phyloP scores from a whole-genome alignment of 2,888 invertebrate genomes.

The Dryococelus australis region DNA sequence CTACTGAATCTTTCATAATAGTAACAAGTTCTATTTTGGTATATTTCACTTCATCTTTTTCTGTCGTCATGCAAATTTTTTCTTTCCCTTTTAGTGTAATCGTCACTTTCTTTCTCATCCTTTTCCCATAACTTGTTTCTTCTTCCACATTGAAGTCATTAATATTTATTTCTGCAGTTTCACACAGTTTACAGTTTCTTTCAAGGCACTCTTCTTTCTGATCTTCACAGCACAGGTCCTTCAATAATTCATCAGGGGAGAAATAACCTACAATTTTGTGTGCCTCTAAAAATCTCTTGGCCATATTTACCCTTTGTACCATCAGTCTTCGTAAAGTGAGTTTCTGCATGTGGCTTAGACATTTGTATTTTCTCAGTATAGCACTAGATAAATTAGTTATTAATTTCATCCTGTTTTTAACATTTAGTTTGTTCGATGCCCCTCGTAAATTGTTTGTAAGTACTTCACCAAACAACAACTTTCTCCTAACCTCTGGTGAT shows the following conservation, averaged over 20 bases:
- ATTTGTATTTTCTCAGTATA: slow-evolving; percentile 21
- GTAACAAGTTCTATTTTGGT: slow-evolving; percentile 17
- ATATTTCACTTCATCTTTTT: neutral
- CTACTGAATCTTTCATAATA: neutral
- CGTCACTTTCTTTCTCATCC: neutral
- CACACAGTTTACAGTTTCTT: slow-evolving; percentile 12
- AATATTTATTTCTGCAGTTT: neutral
- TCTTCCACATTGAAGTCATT: neutral
- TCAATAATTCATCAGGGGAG: slow-evolving; percentile 5
- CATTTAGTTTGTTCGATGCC: neutral
- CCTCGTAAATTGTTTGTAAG: neutral
- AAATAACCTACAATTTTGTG: neutral
- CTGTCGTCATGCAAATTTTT: neutral
- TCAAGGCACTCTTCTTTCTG: slow-evolving; percentile 20
- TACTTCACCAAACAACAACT: slow-evolving; percentile 26
- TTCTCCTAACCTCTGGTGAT: slow-evolving; percentile 5
- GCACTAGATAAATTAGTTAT: neutral
- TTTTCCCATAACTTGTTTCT: neutral
- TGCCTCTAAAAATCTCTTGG: neutral
- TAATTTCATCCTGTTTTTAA: slow-evolving; percentile 21
- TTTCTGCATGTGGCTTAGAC: slow-evolving; percentile 18
- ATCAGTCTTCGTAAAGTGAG: neutral
- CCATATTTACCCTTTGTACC: neutral
- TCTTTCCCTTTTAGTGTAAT: slow-evolving; percentile 5
- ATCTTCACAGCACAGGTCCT: slow-evolving; percentile 7